phyloP scores from a whole-genome alignment of 2,888 invertebrate genomes.

The Cerastoderma edule region DNA sequence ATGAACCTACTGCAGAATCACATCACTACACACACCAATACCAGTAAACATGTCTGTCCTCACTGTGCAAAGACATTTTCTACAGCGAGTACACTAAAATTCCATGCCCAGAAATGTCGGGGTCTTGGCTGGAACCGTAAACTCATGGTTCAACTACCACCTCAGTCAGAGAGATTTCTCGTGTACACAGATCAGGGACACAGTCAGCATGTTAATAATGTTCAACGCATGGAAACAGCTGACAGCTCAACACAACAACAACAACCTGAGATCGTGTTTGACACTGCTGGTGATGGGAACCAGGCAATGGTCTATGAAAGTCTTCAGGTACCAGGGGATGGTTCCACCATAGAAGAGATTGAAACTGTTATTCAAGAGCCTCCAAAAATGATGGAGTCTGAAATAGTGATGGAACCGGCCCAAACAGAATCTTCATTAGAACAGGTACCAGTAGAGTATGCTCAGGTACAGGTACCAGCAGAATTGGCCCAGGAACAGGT shows the following conservation, averaged over 20 bases:
- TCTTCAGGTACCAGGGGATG: not conserved
- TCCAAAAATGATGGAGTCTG: too few relatives aligned
- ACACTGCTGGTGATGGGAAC: not conserved
- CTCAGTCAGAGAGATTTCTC: slow-evolving; percentile 14
- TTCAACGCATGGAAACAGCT: too few relatives aligned
- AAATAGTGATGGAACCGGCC: too few relatives aligned
- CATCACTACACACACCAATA: slow-evolving; percentile 67
- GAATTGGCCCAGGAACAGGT: not conserved
- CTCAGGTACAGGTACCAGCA: not conserved
- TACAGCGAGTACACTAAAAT: slow-evolving; percentile 58
- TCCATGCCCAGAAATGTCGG: slow-evolving; percentile 65
- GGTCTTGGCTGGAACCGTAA: slow-evolving; percentile 21
- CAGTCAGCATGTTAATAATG: not conserved
- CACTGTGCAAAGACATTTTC: slow-evolving; percentile 63
- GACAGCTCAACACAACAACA: too few relatives aligned
- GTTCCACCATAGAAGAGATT: not conserved
- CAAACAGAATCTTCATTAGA: too few relatives aligned
- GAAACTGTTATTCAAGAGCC: too few relatives aligned
- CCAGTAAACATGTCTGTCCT: slow-evolving; percentile 64
- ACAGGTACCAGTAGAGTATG: not conserved
- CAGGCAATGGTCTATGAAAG: not conserved
- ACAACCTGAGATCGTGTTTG: not conserved
- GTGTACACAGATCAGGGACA: slow-evolving; percentile 17
- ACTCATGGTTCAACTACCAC: not conserved
- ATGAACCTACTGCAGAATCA: slow-evolving; percentile 65